Evolutionary conservation across 2,113 vertebrate species (phyloP).

Genomic region (Rhabdomys dilectus): DNA sequence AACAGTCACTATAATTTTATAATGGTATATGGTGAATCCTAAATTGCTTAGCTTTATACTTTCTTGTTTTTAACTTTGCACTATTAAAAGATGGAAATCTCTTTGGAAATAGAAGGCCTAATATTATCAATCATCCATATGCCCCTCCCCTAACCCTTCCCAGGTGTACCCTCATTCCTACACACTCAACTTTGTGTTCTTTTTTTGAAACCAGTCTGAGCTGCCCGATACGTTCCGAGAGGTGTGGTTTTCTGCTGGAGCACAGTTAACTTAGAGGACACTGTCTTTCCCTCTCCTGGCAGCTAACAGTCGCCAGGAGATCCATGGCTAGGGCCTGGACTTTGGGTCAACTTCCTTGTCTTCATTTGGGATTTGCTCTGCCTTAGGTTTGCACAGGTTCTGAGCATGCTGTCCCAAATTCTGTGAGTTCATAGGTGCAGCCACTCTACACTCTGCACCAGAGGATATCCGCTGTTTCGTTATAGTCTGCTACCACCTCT

Average conservation of each 20-base stretch:
- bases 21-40: background rate
- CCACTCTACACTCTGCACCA: background rate
- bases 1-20: slow-evolving; percentile 24
- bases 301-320: background rate
- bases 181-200: background rate
- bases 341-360: background rate
- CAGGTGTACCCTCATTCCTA: background rate
- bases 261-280: background rate
- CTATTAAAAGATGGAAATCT: slow-evolving; percentile 29
- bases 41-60: slow-evolving; percentile 9
- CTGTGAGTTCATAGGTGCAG: background rate
- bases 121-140: background rate
- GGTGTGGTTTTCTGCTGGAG: background rate
- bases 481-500: background rate
- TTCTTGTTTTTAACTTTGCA: background rate
- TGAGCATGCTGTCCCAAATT: background rate
- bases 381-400: background rate
- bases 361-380: background rate
- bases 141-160: background rate
- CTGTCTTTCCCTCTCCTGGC: background rate
- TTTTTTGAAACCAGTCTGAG: background rate
- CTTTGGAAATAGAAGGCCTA: slow-evolving; percentile 17
- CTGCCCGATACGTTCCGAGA: background rate
- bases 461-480: background rate
- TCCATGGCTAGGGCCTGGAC: background rate